Evolutionary conservation across 1,140 invertebrate genomes (phyloP).

Genomic region (Stenopsyche tienmushanensis): DNA sequence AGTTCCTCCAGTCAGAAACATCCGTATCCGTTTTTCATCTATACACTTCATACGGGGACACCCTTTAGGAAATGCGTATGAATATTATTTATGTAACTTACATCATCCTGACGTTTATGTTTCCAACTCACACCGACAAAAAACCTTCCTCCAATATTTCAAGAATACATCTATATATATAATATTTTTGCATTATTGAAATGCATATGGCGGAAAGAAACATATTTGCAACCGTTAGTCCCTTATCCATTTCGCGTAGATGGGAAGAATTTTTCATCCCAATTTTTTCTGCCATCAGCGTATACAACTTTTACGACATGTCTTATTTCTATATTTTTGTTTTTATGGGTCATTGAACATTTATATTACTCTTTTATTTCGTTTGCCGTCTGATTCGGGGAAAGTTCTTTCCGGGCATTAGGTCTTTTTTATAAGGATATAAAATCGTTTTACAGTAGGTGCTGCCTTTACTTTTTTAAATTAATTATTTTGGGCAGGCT

Average conservation of each 20-base stretch:
- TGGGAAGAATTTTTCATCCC: slow-evolving; percentile 7
- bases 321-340: slow-evolving; percentile 14
- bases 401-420: neutral
- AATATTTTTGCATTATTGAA: slow-evolving; percentile 16
- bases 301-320: slow-evolving; percentile 22
- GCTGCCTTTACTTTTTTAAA: too few relatives aligned
- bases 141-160: too few relatives aligned
- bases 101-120: too few relatives aligned
- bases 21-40: neutral
- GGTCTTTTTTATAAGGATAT: too few relatives aligned
- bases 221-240: slow-evolving; percentile 12
- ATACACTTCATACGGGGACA: neutral
- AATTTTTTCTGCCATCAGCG: neutral
- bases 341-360: slow-evolving; percentile 23
- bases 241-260: slow-evolving; percentile 8
- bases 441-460: too few relatives aligned
- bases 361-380: neutral
- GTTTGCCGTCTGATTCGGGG: neutral
- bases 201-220: slow-evolving; percentile 5
- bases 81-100: too few relatives aligned
- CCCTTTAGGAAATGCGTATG: neutral
- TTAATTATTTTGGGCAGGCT: too few relatives aligned
- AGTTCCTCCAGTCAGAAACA: too few relatives aligned
- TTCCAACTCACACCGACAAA: too few relatives aligned
- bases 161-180: too few relatives aligned